Evolutionary conservation across 2,888 invertebrate species (phyloP).

Genomic region (Folsomia manolachei): DNA sequence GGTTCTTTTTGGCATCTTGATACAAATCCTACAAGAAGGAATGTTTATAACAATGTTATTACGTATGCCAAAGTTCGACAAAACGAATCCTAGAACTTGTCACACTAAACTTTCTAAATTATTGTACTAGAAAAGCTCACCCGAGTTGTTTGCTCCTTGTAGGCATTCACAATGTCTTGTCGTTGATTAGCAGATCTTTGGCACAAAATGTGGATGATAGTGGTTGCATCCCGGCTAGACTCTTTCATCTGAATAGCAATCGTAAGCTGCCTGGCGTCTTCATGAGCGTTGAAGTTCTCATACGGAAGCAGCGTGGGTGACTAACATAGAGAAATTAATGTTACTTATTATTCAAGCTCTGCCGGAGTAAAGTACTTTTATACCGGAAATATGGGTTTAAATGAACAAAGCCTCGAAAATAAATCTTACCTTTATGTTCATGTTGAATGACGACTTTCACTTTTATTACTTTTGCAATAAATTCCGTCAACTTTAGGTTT

Average conservation of each 20-base stretch:
- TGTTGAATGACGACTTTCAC: no score
- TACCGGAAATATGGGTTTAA: no score
- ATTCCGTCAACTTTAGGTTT: no score
- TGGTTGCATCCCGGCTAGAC: slow-evolving; percentile 53
- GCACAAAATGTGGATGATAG: slow-evolving; percentile 53
- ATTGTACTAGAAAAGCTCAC: slow-evolving; percentile 19
- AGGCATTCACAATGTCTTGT: slow-evolving; percentile 34
- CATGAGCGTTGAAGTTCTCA: slow-evolving; percentile 23
- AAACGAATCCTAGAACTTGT: no score
- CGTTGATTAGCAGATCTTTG: slow-evolving; percentile 55
- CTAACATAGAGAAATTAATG: slow-evolving; percentile 15
- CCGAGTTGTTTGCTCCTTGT: slow-evolving; percentile 34
- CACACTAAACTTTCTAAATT: no score
- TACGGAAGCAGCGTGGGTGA: slow-evolving; percentile 27
- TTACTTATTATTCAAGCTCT: neutral
- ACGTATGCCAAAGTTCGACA: no score
- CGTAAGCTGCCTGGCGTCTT: slow-evolving; percentile 24
- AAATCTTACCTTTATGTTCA: no score
- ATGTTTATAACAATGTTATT: no score
- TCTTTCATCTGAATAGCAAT: slow-evolving; percentile 29
- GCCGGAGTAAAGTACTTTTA: no score
- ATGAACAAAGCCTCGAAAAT: no score
- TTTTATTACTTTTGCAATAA: no score
- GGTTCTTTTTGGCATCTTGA: slow-evolving; percentile 68
- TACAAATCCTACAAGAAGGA: slow-evolving; percentile 64